These are phyloP conservation scores for Actenoides hombroni DNA, from an alignment of 2,113 vertebrate species.

Conservation along the genomic window DNA sequence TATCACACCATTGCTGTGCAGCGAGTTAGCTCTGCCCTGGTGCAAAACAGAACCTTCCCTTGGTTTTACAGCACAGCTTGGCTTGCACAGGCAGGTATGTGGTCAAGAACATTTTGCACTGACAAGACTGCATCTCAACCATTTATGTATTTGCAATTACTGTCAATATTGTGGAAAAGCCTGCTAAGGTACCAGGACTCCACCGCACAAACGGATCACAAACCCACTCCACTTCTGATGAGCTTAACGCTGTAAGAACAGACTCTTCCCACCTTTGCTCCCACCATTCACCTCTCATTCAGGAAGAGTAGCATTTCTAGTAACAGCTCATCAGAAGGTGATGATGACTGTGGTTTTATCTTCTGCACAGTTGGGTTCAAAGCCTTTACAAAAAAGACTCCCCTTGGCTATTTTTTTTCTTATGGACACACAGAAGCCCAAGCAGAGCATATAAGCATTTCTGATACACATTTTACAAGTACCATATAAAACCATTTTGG, in stretches of 20 bases:
- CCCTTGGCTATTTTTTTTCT: neutral
- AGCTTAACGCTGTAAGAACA: neutral
- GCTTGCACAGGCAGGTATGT: neutral
- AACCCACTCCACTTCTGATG: neutral
- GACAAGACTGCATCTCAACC: neutral
- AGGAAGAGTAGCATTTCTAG: neutral
- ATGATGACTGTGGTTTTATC: neutral
- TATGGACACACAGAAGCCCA: neutral
- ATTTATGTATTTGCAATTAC: neutral
- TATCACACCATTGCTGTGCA: neutral
- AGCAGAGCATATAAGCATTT: neutral
- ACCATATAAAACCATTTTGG: neutral
- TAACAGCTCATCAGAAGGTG: neutral
- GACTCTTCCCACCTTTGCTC: neutral
- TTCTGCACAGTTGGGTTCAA: neutral
- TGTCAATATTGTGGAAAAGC: neutral
- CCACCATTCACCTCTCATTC: neutral
- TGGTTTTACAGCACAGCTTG: neutral
- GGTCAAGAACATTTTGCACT: neutral
- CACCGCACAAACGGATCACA: neutral
- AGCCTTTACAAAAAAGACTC: neutral
- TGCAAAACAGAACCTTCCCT: neutral
- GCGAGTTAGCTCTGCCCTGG: neutral
- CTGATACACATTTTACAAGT: neutral
- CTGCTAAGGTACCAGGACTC: neutral